Conservation (phyloP, 2,797 vertebrate genomes). For the Netta rufina region DNA sequence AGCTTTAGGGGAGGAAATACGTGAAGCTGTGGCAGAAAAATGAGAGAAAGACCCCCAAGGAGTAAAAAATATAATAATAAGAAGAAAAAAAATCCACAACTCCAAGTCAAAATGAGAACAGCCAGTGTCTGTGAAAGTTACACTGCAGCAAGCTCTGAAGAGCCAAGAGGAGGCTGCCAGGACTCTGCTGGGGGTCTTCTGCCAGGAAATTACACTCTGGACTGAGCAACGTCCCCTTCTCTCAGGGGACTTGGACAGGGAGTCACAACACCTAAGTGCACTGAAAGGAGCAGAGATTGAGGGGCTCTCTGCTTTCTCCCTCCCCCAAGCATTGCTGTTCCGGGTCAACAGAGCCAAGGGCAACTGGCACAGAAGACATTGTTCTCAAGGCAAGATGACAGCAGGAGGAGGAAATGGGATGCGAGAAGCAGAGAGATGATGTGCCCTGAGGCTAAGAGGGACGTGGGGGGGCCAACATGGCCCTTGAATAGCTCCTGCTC, state of each 20-base stretch:
- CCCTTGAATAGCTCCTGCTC: not conserved
- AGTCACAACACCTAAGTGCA: not conserved
- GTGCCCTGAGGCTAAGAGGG: not conserved
- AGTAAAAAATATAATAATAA: not conserved
- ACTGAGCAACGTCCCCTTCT: not conserved
- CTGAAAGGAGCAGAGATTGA: not conserved
- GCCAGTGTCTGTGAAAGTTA: not conserved
- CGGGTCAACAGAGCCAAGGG: constrained; percentile 58
- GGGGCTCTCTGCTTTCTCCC: not conserved
- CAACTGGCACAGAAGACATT: constrained; percentile 34
- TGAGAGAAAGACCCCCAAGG: not conserved
- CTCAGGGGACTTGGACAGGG: not conserved
- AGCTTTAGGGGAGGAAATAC: constrained; percentile 22
- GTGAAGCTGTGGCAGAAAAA: constrained; percentile 8
- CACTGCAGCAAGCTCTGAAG: not conserved
- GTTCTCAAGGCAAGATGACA: constrained; percentile 63
- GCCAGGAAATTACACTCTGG: constrained; percentile 5
- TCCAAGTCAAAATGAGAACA: constrained; percentile 1
- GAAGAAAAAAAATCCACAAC: not conserved
- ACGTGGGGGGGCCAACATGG: not conserved
- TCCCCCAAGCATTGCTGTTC: constrained; percentile 29
- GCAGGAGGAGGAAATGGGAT: constrained; percentile 55
- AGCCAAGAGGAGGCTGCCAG: not conserved
- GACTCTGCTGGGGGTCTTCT: not conserved
- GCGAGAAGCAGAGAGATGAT: not conserved